Conservation (phyloP, 2,797 vertebrate genomes). For the Protosalanx chinensis region DNA sequence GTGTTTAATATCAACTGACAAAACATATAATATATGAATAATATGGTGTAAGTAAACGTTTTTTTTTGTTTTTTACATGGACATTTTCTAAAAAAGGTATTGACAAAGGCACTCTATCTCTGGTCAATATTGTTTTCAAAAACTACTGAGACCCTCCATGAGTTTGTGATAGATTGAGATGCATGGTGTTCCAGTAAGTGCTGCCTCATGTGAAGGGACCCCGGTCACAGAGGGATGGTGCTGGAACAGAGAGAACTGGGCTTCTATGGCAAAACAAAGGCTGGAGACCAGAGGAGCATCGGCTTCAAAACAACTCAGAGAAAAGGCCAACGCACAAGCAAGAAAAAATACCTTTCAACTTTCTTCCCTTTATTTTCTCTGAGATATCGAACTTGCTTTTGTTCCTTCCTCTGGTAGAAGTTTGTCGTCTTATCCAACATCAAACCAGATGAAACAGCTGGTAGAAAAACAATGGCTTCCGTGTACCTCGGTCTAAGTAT, state of each 20-base stretch:
- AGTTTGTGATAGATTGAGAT: not conserved
- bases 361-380: conserved; percentile 30
- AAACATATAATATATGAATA: not conserved
- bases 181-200: not conserved
- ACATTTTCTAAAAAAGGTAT: not conserved
- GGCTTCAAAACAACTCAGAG: conserved; percentile 28
- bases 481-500: not conserved
- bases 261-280: conserved; percentile 18
- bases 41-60: not conserved
- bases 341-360: conserved; percentile 25
- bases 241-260: conserved; percentile 16
- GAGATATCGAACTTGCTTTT: conserved; percentile 29
- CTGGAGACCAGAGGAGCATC: conserved; percentile 22
- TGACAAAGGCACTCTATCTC: not conserved
- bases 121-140: not conserved
- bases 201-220: not conserved
- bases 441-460: conserved; percentile 38
- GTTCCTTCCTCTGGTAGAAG: conserved; percentile 39
- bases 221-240: not conserved
- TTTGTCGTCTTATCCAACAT: conserved; percentile 54
- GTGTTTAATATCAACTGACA: not conserved
- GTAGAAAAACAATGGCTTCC: not conserved
- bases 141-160: not conserved
- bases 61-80: not conserved
- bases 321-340: not conserved